These are phyloP conservation scores for Oceanodroma leucorhoa DNA, from an alignment of 2,797 vertebrate species.

Conservation along the genomic window DNA sequence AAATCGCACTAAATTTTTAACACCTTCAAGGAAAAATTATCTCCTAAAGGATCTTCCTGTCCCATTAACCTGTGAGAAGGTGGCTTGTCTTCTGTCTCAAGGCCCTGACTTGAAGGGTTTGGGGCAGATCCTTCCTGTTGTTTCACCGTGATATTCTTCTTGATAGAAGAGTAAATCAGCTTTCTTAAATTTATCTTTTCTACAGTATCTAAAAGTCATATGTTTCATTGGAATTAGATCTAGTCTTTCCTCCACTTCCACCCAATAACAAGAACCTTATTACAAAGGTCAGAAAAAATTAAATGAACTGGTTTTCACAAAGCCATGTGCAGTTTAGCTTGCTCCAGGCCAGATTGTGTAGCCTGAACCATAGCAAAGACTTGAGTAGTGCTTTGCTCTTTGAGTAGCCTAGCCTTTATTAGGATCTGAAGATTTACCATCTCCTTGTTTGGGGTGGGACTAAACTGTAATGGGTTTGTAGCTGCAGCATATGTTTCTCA, in stretches of 20 bases:
- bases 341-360: neutral
- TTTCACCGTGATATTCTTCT: neutral
- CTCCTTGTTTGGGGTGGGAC: neutral
- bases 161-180: neutral
- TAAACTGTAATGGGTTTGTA: neutral
- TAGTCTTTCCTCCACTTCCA: neutral
- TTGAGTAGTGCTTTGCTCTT: neutral
- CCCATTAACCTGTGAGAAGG: neutral
- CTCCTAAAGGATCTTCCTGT: neutral
- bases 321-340: neutral
- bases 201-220: fast-evolving
- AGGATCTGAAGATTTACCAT: neutral
- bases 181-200: neutral
- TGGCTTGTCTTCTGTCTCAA: neutral
- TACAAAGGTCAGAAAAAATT: neutral
- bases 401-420: neutral
- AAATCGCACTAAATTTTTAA: neutral
- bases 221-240: neutral
- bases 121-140: neutral
- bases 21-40: neutral
- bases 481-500: constrained; percentile 47
- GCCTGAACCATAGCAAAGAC: neutral
- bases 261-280: neutral
- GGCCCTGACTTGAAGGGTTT: neutral
- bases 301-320: neutral